A percentile compares a stretch with the other conserved stretches of the same genome.
These are phyloP conservation scores for Leucophora obtusa DNA, from an alignment of 2,888 invertebrate genomes.

Conservation along the genomic window DNA sequence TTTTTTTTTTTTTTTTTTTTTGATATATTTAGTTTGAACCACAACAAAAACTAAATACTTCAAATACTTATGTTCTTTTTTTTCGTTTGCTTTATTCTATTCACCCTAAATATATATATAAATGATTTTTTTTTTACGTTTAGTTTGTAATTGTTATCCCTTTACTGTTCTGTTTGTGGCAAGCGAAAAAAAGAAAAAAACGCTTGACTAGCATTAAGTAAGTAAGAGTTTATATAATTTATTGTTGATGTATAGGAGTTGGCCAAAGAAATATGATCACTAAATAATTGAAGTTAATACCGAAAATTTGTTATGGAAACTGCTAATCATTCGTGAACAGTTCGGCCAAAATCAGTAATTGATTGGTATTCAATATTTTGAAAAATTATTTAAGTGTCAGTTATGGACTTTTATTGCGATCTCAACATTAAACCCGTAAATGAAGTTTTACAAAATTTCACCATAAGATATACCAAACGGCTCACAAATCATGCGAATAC, in stretches of 20 bases:
- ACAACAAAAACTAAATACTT: not conserved
- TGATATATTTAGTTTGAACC: not conserved
- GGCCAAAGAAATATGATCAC: not conserved
- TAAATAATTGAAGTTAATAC: too few species aligned
- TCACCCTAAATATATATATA: not conserved
- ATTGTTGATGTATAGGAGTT: not conserved
- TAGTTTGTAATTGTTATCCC: conserved; percentile 41
- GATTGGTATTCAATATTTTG: too few species aligned
- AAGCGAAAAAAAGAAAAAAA: conserved; percentile 23
- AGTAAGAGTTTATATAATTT: conserved; percentile 5
- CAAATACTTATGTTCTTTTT: not conserved
- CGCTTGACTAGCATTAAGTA: conserved; percentile 27
- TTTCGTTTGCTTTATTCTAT: not conserved
- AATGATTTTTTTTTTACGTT: not conserved
- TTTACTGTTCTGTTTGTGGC: conserved; percentile 42
- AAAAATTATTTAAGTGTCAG: too few species aligned
- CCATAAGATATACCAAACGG: too few species aligned
- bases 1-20: not conserved
- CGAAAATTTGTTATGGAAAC: too few species aligned
- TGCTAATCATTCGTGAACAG: too few species aligned
- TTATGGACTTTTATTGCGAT: too few species aligned
- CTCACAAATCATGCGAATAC: too few species aligned
- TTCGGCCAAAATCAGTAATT: too few species aligned
- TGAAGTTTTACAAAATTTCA: too few species aligned
- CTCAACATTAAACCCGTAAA: too few species aligned